phyloP scores from a whole-genome alignment of 53 echinoderm and acorn worm genomes.

The Astropecten irregularis region DNA sequence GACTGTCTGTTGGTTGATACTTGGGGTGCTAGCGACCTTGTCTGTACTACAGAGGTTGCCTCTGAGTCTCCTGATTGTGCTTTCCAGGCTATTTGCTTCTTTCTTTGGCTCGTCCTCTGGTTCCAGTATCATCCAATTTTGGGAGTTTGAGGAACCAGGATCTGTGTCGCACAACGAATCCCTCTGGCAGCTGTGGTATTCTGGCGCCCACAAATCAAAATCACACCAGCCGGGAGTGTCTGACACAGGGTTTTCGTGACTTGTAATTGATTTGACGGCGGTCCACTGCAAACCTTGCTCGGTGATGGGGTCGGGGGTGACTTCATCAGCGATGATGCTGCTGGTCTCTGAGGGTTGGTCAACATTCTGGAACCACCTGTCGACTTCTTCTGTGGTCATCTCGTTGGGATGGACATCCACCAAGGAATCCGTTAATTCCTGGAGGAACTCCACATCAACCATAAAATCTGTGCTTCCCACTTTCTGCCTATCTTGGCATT shows the following conservation, averaged over 20 bases:
- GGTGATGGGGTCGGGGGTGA: constrained; percentile 7
- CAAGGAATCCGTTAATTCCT: neutral
- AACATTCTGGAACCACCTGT: constrained; percentile 21
- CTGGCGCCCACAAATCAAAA: neutral
- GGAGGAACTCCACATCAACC: neutral
- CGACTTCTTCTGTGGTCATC: neutral
- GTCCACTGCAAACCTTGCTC: constrained; percentile 30
- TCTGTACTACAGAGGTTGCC: neutral
- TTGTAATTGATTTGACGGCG: neutral
- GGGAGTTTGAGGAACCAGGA: neutral
- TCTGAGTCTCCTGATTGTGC: constrained; percentile 29
- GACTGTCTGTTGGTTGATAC: neutral
- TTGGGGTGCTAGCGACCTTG: neutral
- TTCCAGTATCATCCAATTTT: neutral
- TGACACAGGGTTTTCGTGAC: neutral
- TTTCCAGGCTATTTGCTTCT: neutral
- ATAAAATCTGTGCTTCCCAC: neutral
- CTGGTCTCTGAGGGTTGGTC: constrained; percentile 8
- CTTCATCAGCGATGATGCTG: constrained; percentile 2
- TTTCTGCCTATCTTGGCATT: neutral
- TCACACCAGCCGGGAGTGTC: neutral
- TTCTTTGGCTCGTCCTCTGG: neutral
- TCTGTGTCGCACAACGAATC: no score
- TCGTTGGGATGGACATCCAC: neutral
- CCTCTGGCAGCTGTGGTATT: no score